Percentiles rank a stretch among this genome's conserved stretches.
phyloP scores from a whole-genome alignment of 2,113 vertebrate genomes.

The Passer domesticus region DNA sequence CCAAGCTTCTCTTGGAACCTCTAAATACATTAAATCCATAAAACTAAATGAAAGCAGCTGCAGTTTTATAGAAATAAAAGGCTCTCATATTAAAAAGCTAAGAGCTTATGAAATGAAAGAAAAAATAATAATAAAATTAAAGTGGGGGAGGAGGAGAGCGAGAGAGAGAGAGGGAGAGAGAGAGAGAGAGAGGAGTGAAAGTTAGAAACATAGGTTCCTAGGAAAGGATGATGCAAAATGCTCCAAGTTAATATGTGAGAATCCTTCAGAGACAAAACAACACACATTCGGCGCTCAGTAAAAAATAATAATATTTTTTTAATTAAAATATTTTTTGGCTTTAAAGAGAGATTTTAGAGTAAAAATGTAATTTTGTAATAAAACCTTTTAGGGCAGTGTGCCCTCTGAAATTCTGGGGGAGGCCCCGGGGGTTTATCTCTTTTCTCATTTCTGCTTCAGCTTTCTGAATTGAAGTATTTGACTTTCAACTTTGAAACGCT shows the following conservation, averaged over 20 bases:
- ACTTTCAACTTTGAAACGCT: not conserved
- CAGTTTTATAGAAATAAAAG: constrained; percentile 79
- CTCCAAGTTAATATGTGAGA: not conserved
- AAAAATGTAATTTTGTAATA: not conserved
- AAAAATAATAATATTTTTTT: not conserved
- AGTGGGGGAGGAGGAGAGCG: not conserved
- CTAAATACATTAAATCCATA: constrained; percentile 77
- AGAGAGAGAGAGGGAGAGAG: not conserved
- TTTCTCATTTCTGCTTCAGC: not conserved
- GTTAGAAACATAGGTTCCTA: constrained; percentile 54
- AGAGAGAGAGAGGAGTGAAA: not conserved
- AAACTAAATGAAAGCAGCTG: constrained; percentile 79
- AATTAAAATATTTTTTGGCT: not conserved
- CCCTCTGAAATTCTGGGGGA: not conserved
- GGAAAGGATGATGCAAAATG: constrained; percentile 8
- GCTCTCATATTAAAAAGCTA: constrained; percentile 75
- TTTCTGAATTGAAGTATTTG: not conserved
- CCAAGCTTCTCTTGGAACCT: constrained; percentile 56
- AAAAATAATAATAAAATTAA: constrained; percentile 72
- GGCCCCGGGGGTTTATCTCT: not conserved
- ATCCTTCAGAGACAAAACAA: constrained; percentile 30
- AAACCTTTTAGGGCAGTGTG: not conserved
- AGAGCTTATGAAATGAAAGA: constrained; percentile 73
- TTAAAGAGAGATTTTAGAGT: not conserved
- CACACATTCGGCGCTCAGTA: not conserved